A percentile compares a stretch with the other conserved stretches of the same genome.
Evolutionary conservation across 2,113 vertebrate genomes (phyloP).

Genomic region (Chlorodrepanis virens): DNA sequence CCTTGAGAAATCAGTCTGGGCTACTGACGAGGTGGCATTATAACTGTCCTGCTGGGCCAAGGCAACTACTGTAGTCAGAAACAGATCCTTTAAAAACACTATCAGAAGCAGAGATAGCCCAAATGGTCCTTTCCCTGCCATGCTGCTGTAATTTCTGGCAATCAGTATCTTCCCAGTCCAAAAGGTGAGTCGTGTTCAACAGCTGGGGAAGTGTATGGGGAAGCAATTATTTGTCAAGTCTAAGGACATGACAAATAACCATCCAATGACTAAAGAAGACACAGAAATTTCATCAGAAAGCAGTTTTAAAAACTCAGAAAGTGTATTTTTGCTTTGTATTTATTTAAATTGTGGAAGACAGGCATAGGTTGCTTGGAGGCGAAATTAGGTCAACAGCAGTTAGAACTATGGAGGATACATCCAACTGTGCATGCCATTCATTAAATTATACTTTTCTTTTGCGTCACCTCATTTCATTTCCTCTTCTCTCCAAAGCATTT

Average conservation of each 20-base stretch:
- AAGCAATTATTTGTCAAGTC: not conserved
- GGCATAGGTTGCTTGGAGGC: not conserved
- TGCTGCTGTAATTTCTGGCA: not conserved
- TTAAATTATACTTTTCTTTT: not conserved
- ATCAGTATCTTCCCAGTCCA: not conserved
- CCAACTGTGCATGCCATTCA: not conserved
- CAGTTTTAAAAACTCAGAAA: not conserved
- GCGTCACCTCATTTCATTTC: not conserved
- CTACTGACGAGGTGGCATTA: not conserved
- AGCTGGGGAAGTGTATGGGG: not conserved
- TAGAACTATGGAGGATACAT: not conserved
- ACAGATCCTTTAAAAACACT: not conserved
- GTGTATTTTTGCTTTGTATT: not conserved
- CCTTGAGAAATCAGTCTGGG: not conserved
- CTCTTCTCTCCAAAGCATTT: not conserved
- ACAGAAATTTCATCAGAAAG: not conserved
- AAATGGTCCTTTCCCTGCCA: not conserved
- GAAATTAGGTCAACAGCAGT: not conserved
- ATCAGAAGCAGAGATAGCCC: not conserved
- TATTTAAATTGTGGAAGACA: not conserved
- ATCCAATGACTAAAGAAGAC: not conserved
- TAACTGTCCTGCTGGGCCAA: not conserved
- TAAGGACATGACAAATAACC: not conserved
- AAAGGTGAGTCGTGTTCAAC: not conserved
- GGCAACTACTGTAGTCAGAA: not conserved